A percentile compares a stretch with the other conserved stretches of the same genome.
Evolutionary conservation across 2,888 invertebrate genomes (phyloP).

Genomic region (Diadegma fenestrale): DNA sequence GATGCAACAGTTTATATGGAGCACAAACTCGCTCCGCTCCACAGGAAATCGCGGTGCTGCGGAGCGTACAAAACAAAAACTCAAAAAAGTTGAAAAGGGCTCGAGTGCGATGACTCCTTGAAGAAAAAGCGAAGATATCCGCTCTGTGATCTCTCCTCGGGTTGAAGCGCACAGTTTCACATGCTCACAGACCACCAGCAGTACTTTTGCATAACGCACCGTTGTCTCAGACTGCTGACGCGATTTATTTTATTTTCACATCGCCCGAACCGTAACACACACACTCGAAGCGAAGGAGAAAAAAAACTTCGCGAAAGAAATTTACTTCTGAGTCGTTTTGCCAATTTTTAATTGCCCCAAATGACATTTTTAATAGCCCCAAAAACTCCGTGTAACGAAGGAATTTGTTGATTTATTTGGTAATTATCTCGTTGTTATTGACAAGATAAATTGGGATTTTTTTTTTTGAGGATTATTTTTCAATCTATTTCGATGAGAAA

Average conservation of each 20-base stretch:
- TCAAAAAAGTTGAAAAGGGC: conserved; percentile 66
- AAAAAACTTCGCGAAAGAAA: neutral
- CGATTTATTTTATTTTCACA: conserved; percentile 29
- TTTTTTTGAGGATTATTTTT: neutral
- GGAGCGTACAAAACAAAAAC: conserved; percentile 12
- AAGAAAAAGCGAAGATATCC: conserved; percentile 71
- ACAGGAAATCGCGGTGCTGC: conserved; percentile 59
- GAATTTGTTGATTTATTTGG: too few species aligned
- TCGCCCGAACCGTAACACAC: neutral
- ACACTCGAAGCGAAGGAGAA: neutral
- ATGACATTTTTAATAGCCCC: neutral
- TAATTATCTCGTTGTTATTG: too few species aligned
- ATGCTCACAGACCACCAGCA: conserved; percentile 65
- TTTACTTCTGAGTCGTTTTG: neutral
- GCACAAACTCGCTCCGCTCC: neutral
- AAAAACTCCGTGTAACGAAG: neutral
- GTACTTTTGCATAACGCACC: conserved; percentile 43
- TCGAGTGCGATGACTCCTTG: conserved; percentile 76
- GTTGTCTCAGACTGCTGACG: conserved; percentile 34
- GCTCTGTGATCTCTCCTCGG: conserved; percentile 71
- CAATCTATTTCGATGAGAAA: neutral
- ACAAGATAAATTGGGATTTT: too few species aligned
- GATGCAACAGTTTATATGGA: conserved; percentile 32
- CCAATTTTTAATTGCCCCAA: too few species aligned
- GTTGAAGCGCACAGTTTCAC: conserved; percentile 58